phyloP scores from a whole-genome alignment of 2,113 vertebrate species.

The Prunella himalayana region DNA sequence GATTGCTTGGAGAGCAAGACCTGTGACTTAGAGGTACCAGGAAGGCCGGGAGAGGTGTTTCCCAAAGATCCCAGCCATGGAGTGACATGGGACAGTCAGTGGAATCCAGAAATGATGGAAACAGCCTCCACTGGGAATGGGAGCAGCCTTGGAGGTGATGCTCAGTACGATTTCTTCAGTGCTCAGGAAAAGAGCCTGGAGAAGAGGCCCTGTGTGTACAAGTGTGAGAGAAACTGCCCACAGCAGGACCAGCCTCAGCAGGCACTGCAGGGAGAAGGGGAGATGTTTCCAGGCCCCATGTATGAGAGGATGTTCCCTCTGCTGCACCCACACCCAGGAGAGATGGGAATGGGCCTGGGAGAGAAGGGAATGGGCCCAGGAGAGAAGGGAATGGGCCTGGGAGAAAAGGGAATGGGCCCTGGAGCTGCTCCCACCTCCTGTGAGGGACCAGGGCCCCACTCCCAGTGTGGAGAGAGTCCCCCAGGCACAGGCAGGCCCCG shows the following conservation, averaged over 20 bases:
- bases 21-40: not conserved
- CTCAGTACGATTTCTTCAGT: not conserved
- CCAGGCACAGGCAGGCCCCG: rapidly evolving
- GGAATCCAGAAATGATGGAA: not conserved
- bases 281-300: not conserved
- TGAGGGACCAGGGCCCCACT: rapidly evolving
- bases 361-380: not conserved
- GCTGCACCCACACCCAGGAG: not conserved
- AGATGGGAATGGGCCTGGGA: not conserved
- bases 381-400: rapidly evolving
- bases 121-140: rapidly evolving
- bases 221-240: not conserved
- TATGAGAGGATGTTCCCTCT: not conserved
- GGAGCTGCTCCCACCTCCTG: not conserved
- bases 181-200: not conserved
- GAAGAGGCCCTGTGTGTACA: not conserved
- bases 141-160: not conserved
- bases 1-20: not conserved
- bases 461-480: rapidly evolving
- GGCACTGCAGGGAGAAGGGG: not conserved
- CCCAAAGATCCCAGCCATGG: not conserved
- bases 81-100: not conserved
- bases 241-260: not conserved
- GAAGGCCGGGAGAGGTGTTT: not conserved
- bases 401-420: not conserved